Conservation (phyloP, 1,140 invertebrate genomes). For the Melanaphis sacchari region DNA sequence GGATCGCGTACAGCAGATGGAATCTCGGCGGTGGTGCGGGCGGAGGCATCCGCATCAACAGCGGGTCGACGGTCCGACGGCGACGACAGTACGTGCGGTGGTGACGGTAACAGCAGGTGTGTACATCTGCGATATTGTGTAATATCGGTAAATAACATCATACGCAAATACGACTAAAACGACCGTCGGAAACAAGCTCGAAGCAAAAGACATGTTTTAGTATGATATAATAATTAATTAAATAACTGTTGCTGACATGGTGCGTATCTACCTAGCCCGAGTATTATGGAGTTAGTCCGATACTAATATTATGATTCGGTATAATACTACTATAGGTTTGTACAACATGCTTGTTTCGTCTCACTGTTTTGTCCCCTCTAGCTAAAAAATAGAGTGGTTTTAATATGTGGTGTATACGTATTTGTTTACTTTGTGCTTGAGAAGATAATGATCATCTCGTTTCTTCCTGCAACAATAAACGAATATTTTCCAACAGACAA, state of each 20-base stretch:
- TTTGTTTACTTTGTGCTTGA: background rate
- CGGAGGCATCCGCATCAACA: background rate
- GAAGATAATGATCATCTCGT: background rate
- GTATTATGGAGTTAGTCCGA: too few relatives aligned
- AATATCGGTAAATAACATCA: background rate
- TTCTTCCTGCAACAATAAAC: background rate
- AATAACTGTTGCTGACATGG: background rate
- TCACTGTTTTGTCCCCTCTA: background rate
- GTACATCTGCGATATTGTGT: background rate
- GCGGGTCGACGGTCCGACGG: background rate
- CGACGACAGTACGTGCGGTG: background rate
- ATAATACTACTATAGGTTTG: too few relatives aligned
- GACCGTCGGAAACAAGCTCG: background rate
- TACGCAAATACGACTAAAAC: background rate
- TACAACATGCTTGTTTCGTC: background rate
- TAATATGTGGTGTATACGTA: background rate
- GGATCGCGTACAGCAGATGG: background rate
- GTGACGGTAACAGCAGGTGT: background rate
- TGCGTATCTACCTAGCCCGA: background rate
- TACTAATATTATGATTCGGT: too few relatives aligned
- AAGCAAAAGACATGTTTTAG: background rate
- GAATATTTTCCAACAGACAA: background rate
- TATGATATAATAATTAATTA: background rate
- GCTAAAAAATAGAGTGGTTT: background rate
- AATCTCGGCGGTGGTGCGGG: background rate